These are phyloP conservation scores for Apodemus sylvaticus DNA, from an alignment of 2,113 vertebrate genomes.

Conservation along the genomic window DNA sequence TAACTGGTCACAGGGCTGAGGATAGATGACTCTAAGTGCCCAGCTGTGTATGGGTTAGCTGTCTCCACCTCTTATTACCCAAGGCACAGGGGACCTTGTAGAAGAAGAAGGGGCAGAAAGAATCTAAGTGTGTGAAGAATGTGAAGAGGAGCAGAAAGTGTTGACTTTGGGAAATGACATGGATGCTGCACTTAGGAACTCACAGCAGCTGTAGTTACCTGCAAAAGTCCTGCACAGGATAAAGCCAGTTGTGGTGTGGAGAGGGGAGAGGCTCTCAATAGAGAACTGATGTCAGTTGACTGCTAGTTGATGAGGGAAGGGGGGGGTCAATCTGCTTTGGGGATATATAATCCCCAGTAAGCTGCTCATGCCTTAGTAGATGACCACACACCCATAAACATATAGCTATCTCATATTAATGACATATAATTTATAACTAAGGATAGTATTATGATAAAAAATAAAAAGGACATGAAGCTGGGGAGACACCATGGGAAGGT, in stretches of 20 bases:
- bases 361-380: neutral
- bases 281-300: neutral
- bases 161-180: neutral
- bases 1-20: neutral
- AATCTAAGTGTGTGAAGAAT: neutral
- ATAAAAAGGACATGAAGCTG: neutral
- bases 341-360: neutral
- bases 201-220: no score
- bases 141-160: neutral
- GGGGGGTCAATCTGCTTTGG: no score
- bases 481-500: neutral
- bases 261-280: no score
- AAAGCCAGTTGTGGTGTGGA: neutral
- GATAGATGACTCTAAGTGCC: neutral
- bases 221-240: no score
- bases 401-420: neutral
- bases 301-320: neutral
- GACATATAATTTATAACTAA: neutral
- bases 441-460: neutral
- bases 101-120: neutral
- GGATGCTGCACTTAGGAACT: no score
- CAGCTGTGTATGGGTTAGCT: neutral
- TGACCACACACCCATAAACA: neutral
- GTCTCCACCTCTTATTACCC: no score
- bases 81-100: no score